Evolutionary conservation across 2,888 invertebrate genomes (phyloP).

Genomic region (Polymixis lichenea): DNA sequence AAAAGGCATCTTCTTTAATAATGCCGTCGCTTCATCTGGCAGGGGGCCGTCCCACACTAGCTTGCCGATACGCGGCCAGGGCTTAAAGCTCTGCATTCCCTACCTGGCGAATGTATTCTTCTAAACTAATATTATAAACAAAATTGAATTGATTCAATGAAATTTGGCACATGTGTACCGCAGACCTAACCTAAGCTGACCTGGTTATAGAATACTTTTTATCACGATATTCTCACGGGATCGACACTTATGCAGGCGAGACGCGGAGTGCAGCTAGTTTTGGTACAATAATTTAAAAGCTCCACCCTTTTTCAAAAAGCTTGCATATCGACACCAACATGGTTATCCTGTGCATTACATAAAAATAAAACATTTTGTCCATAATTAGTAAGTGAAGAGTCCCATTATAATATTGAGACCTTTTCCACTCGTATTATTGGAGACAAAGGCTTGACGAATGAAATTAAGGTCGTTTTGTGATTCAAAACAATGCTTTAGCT

Average conservation of each 20-base stretch:
- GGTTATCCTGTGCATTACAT: constrained; percentile 34
- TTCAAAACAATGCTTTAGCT: constrained; percentile 46
- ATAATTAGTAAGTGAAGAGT: constrained; percentile 41
- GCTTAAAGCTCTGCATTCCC: background rate
- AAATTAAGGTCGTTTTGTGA: constrained; percentile 60
- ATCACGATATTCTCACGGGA: too few species aligned
- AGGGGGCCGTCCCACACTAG: too few species aligned
- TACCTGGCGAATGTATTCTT: background rate
- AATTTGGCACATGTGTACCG: too few species aligned
- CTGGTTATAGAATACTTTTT: too few species aligned
- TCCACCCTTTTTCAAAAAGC: background rate
- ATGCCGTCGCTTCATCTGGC: too few species aligned
- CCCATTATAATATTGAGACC: constrained; percentile 46
- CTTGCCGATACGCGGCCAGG: background rate
- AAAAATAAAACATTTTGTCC: constrained; percentile 46
- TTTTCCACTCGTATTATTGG: constrained; percentile 36
- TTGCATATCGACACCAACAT: background rate
- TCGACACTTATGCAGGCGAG: too few species aligned
- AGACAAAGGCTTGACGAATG: constrained; percentile 58
- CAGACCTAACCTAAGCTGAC: too few species aligned
- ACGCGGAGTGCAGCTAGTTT: background rate
- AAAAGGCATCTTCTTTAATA: too few species aligned
- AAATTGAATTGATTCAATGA: too few species aligned
- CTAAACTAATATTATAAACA: too few species aligned
- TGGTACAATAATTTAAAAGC: background rate